Evolutionary conservation across 2,113 vertebrate species (phyloP).

Genomic region (Indri indri): DNA sequence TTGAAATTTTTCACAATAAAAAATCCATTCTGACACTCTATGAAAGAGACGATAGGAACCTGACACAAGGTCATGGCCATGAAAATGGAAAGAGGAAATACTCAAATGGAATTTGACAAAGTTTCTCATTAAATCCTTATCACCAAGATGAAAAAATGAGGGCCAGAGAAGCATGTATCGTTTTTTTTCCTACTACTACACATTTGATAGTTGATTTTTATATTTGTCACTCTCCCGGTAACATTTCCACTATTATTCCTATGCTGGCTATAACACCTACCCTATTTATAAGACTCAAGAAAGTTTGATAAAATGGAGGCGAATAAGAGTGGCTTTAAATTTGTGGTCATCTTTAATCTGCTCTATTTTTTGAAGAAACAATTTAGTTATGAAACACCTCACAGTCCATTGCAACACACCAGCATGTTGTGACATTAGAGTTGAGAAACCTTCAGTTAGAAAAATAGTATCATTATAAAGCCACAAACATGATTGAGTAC

Average conservation of each 20-base stretch:
- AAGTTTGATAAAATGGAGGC: neutral
- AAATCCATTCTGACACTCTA: neutral
- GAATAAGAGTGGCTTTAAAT: neutral
- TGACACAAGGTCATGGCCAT: neutral
- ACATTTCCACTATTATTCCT: neutral
- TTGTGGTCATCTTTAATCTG: constrained; percentile 45
- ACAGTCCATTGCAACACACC: constrained; percentile 43
- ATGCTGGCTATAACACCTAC: neutral
- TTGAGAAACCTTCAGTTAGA: constrained; percentile 49
- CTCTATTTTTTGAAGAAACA: constrained; percentile 22
- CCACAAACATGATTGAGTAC: neutral
- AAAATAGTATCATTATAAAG: constrained; percentile 59
- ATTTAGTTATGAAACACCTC: constrained; percentile 56
- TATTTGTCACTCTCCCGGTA: neutral
- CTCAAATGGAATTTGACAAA: neutral
- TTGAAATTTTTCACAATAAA: constrained; percentile 26
- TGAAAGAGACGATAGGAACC: neutral
- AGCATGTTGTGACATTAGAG: constrained; percentile 46
- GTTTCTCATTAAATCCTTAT: constrained; percentile 11
- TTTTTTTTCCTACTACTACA: neutral
- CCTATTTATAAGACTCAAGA: constrained; percentile 17
- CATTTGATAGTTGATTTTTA: constrained; percentile 22
- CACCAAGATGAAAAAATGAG: neutral
- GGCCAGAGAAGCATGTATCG: neutral
- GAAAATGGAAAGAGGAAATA: constrained; percentile 27